Evolutionary conservation across 2,113 vertebrate species (phyloP).

Genomic region (Cavia aperea): DNA sequence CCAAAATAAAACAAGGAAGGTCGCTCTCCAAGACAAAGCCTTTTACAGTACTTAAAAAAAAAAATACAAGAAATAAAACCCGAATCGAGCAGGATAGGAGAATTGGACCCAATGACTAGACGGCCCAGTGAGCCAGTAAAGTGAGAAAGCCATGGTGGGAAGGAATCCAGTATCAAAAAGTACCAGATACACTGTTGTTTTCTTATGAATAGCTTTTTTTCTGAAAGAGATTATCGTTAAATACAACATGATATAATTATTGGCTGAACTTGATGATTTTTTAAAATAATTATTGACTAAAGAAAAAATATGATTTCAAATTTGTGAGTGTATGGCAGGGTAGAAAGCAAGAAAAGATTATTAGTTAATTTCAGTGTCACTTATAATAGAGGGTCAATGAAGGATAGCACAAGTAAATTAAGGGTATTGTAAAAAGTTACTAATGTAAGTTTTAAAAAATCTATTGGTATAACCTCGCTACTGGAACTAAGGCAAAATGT

Average conservation of each 20-base stretch:
- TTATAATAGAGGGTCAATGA: not conserved
- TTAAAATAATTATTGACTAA: not conserved
- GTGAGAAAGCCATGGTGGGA: not conserved
- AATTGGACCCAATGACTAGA: not conserved
- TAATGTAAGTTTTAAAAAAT: not conserved
- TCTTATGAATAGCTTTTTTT: not conserved
- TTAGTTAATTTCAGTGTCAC: not conserved
- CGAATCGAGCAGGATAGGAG: not conserved
- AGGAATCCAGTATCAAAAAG: not conserved
- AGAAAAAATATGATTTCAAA: not conserved
- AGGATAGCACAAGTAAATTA: not conserved
- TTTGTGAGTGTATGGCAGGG: not conserved
- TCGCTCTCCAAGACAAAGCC: not conserved
- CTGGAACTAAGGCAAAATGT: not conserved
- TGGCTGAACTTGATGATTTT: not conserved
- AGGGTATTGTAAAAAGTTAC: not conserved
- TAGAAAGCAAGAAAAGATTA: not conserved
- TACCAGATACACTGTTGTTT: not conserved
- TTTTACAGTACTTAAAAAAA: not conserved
- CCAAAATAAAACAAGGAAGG: not conserved
- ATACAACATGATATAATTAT: not conserved
- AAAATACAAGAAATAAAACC: not conserved
- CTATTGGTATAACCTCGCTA: not conserved
- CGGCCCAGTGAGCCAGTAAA: not conserved
- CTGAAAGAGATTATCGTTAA: not conserved